Evolutionary conservation across 2,888 invertebrate species (phyloP).

Genomic region (Syritta pipiens): DNA sequence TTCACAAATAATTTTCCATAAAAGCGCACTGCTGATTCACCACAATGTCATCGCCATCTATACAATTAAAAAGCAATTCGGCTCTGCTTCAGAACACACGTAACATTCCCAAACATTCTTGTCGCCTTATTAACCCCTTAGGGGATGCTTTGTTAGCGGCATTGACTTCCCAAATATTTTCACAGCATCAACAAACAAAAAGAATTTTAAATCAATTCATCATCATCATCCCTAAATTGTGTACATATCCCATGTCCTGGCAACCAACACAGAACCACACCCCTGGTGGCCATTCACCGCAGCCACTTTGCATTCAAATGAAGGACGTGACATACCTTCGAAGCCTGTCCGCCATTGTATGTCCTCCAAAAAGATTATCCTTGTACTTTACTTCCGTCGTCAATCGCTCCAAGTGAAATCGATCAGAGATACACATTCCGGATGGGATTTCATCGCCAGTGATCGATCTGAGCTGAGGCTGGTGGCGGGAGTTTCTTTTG

Average conservation of each 20-base stretch:
- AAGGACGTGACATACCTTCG: conserved; percentile 38
- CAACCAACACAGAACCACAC: conserved; percentile 41
- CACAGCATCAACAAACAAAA: background rate
- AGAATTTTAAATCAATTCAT: conserved; percentile 14
- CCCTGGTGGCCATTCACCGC: conserved; percentile 21
- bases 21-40: no score
- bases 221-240: background rate
- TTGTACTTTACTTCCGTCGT: conserved; percentile 8
- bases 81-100: no score
- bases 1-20: no score
- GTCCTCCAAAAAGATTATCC: background rate
- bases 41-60: no score
- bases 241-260: background rate
- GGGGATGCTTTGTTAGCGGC: background rate
- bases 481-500: conserved; percentile 35
- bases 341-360: background rate
- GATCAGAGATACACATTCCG: conserved; percentile 22
- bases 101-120: no score
- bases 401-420: conserved; percentile 30
- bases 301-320: conserved; percentile 11
- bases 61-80: no score
- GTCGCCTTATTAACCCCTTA: no score
- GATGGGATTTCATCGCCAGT: conserved; percentile 4
- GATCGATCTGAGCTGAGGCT: conserved; percentile 55
- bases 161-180: background rate